Evolutionary conservation across 2,888 invertebrate genomes (phyloP), one percentile per base, ranked within the genome.

Genomic region (Trissonchulus sp.): DNA sequence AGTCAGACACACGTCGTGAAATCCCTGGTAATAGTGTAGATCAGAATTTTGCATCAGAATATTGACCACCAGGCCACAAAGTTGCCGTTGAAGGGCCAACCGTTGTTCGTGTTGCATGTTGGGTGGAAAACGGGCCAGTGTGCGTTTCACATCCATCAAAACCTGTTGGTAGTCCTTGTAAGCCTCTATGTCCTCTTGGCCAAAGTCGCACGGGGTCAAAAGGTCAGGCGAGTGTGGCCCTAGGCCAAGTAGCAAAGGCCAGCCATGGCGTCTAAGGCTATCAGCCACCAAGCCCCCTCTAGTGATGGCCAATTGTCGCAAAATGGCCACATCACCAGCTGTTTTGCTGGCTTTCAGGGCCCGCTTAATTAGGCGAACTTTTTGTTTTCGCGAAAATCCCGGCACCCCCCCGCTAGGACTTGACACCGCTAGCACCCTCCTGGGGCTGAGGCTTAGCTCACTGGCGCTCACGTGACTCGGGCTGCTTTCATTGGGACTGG

Each of bases 21-120:
- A 84, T 1, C 65, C 83, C 78, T 84, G 84, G 78, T 84, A 84
- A 77, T 84, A 84, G n/a, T 79, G 79, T 75, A 80, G 84, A 15
- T 79, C 60, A 3, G 78, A 78, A 77, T 83, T 80, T 30, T 79
- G 77, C 38, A 77, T 77, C 33, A 84, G 76, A 23, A 84, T 78
- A 63, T 80, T 77, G 2, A 84, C 81, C 75, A 84, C 83, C 18
- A 84, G 72, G 2, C 82, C 82, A 60, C 80, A 83, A 15, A 84
- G 75, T 30, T 81, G 80, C 1, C 73, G 68, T 74, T 79, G 77
- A 65, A 75, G 35, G 15, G 68, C 33, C 18, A 74, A 74, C 69
- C 83, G 72, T 72, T 82, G 80, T 2, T 78, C 77, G 60, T 83
- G 81, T 1, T 78, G 74, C 36, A 82, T 83, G 73, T 83, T 73